These are phyloP conservation scores for Anhinga anhinga DNA, from an alignment of 2,113 vertebrate species.

Conservation along the genomic window DNA sequence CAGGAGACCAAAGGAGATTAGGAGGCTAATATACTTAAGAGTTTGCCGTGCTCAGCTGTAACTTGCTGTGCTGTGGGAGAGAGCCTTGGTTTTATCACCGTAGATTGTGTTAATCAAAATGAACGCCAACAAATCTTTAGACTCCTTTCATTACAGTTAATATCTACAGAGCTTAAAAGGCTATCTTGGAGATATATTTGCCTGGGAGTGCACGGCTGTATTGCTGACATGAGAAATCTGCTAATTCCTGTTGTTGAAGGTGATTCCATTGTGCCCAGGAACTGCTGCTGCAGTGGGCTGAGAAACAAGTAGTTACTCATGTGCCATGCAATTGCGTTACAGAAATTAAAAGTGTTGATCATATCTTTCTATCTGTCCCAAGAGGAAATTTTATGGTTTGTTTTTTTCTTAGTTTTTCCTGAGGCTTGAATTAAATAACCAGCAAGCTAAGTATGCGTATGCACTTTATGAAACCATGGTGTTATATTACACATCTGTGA, in stretches of 20 bases:
- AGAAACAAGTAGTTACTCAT: not conserved
- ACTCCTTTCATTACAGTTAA: not conserved
- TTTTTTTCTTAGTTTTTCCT: not conserved
- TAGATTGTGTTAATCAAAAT: not conserved
- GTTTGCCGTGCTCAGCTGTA: not conserved
- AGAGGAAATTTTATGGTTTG: not conserved
- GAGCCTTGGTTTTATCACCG: not conserved
- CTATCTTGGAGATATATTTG: not conserved
- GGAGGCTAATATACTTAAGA: not conserved
- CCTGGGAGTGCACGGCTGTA: not conserved
- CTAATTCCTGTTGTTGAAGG: not conserved
- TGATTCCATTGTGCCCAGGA: not conserved
- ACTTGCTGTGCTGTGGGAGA: not conserved
- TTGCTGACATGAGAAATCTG: not conserved
- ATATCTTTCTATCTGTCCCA: not conserved
- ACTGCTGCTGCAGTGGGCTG: not conserved
- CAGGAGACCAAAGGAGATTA: not conserved
- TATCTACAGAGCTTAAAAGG: not conserved
- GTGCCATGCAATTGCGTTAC: not conserved
- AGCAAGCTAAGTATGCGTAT: not conserved
- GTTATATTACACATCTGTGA: not conserved
- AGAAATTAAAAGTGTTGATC: constrained; percentile 2
- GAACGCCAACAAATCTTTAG: not conserved
- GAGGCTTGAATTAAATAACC: not conserved
- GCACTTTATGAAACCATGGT: not conserved